Evolutionary conservation across 35 echinoderm and acorn worm genomes (phyloP).

Genomic region (Anneissia japonica): DNA sequence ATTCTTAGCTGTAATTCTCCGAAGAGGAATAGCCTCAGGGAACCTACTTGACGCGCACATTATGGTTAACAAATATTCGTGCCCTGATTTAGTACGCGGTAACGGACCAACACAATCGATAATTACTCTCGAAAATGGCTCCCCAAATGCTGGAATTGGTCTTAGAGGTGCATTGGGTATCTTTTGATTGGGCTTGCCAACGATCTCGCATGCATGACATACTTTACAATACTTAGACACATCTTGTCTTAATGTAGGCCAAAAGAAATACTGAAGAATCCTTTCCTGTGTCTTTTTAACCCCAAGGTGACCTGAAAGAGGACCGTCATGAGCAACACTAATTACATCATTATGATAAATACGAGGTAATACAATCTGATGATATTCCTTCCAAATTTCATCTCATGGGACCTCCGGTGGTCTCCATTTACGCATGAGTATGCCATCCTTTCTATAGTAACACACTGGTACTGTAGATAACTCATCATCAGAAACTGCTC

Average conservation of each 20-base stretch:
- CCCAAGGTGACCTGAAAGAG: no score
- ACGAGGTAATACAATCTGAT: constrained; percentile 55
- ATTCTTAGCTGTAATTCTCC: constrained; percentile 43
- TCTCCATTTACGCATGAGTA: constrained; percentile 66
- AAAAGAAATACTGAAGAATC: no score
- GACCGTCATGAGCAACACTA: not conserved
- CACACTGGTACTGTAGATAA: constrained; percentile 21
- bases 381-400: constrained; percentile 28
- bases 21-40: constrained; percentile 58
- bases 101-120: constrained; percentile 65
- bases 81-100: constrained; percentile 49
- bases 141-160: constrained; percentile 81
- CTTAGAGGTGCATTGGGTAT: constrained; percentile 50
- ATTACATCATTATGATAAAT: constrained; percentile 18
- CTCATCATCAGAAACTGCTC: not conserved
- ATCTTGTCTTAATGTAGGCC: no score
- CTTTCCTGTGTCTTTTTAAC: no score
- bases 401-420: constrained; percentile 21
- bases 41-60: constrained; percentile 69
- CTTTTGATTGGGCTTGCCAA: constrained; percentile 74
- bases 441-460: constrained; percentile 27
- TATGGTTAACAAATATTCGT: constrained; percentile 65
- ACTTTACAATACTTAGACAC: no score
- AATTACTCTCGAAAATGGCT: constrained; percentile 66
- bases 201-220: constrained; percentile 42